Evolutionary conservation across 2,113 vertebrate genomes (phyloP).

Genomic region (Cisticola juncidis): DNA sequence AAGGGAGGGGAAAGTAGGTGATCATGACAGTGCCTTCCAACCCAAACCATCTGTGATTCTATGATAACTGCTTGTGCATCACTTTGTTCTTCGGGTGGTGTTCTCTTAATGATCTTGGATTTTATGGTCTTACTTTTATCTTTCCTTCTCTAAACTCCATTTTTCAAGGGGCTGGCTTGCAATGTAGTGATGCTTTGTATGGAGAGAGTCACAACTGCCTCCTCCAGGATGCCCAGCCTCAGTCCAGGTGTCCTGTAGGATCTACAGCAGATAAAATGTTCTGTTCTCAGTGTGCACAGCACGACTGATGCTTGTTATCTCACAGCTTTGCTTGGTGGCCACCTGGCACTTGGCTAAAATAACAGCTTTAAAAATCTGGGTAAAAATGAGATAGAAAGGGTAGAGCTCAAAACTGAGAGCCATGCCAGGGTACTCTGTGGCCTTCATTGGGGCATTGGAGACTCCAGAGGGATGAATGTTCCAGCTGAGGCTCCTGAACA

Average conservation of each 20-base stretch:
- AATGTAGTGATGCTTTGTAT: neutral
- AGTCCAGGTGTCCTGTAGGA: neutral
- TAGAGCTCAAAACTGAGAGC: neutral
- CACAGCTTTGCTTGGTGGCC: neutral
- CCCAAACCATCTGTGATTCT: neutral
- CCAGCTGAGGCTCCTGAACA: neutral
- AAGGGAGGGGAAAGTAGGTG: neutral
- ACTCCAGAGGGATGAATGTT: neutral
- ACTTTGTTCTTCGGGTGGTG: neutral
- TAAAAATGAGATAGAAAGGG: neutral
- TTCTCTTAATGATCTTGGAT: neutral
- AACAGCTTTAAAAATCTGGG: neutral
- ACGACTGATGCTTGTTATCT: neutral
- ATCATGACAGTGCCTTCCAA: neutral
- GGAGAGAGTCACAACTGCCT: neutral
- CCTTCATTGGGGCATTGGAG: neutral
- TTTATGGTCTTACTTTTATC: neutral
- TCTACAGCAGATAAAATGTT: accelerated
- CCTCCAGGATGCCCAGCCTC: neutral
- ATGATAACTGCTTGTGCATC: neutral
- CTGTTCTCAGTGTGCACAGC: neutral
- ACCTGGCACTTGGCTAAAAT: neutral
- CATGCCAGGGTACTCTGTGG: neutral
- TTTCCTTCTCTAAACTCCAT: neutral
- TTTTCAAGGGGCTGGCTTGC: neutral